Conservation (phyloP, 1,140 invertebrate genomes). For the Drosophila eugracilis region DNA sequence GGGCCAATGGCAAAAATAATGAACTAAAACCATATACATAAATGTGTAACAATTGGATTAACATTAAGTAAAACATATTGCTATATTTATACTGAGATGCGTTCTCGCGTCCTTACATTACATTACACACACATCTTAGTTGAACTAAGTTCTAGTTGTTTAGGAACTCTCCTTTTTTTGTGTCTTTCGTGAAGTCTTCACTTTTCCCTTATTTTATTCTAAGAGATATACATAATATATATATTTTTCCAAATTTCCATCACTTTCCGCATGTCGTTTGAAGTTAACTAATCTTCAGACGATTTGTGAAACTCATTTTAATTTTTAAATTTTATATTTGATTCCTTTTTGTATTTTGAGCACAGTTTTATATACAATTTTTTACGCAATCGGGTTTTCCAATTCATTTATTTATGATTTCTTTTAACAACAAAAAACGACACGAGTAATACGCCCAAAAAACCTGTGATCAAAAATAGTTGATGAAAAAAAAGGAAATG, state of each 20-base stretch:
- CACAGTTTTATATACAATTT: slow-evolving; percentile 67
- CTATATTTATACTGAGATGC: slow-evolving; percentile 18
- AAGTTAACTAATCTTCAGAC: not conserved
- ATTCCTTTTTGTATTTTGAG: slow-evolving; percentile 61
- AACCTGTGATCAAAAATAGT: slow-evolving; percentile 57
- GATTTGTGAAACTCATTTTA: slow-evolving; percentile 3
- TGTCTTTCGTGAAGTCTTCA: slow-evolving; percentile 8
- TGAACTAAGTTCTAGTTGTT: slow-evolving; percentile 58
- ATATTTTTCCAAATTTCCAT: slow-evolving; percentile 26
- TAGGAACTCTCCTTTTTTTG: slow-evolving; percentile 9
- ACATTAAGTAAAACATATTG: slow-evolving; percentile 20
- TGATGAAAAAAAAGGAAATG: slow-evolving; percentile 22
- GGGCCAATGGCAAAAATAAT: slow-evolving; percentile 43
- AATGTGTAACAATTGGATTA: slow-evolving; percentile 33
- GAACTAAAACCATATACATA: slow-evolving; percentile 30
- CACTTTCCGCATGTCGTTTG: not conserved
- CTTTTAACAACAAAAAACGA: slow-evolving; percentile 48
- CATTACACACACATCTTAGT: slow-evolving; percentile 53
- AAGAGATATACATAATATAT: too few relatives aligned
- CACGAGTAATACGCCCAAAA: slow-evolving; percentile 37
- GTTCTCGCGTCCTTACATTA: slow-evolving; percentile 12
- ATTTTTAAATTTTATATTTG: slow-evolving; percentile 2
- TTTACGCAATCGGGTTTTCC: slow-evolving; percentile 49
- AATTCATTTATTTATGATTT: slow-evolving; percentile 57
- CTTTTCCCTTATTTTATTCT: slow-evolving; percentile 1